Base-by-base conservation (phyloP, 2,113 vertebrate species). In the Menura novaehollandiae region DNA sequence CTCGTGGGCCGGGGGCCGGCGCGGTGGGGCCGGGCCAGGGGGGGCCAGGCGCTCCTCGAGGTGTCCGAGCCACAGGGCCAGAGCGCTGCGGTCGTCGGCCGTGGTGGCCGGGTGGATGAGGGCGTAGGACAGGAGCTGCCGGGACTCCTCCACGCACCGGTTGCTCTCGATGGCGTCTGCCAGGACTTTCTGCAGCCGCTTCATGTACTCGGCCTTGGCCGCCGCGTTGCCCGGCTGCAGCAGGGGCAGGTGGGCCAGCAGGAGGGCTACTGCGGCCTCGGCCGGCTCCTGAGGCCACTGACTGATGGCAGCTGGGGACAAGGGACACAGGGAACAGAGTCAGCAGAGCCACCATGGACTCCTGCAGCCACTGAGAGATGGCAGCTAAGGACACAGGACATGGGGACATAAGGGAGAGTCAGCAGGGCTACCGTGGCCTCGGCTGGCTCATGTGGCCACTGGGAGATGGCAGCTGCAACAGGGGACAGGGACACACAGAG, bases 191-290 rank as follows among this genome's bases (percentile, higher is more conserved):
- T 99, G 99, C 92, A 99, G 98, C 69, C 99, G 98, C 96, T 99
- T 99, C 99, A 99, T 99, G 97, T 99, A 99, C 90, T 99, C 99
- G 3, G 99, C 99, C 97, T 99, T 99, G 96, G 99, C 99, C 32
- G 99, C 99, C 0, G 98, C 98, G 87, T 99, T 99, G 78, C 99
- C 98, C 2, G 99, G 99, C 97, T 99, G 99, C 92, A 99, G 98
- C 88, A 99, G 98, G 12, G 99, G 99, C 89, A 99, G 98, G 94
- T 99, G 99, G 72, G 99, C 98, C 13, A 99, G 98, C 81, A 99
- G 98, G 95, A 99, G 98, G 32, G 99, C 98, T 64, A 99, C 98
- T 37, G 98, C 99, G 66, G 99, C 99, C 95, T 80, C 77, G 5
- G 77, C 76, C 4, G 76, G 76, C 49, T 66, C 76, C 60, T 79